These are phyloP conservation scores for Gymnosoma rotundatum DNA, from an alignment of 2,888 invertebrate species.

Conservation along the genomic window DNA sequence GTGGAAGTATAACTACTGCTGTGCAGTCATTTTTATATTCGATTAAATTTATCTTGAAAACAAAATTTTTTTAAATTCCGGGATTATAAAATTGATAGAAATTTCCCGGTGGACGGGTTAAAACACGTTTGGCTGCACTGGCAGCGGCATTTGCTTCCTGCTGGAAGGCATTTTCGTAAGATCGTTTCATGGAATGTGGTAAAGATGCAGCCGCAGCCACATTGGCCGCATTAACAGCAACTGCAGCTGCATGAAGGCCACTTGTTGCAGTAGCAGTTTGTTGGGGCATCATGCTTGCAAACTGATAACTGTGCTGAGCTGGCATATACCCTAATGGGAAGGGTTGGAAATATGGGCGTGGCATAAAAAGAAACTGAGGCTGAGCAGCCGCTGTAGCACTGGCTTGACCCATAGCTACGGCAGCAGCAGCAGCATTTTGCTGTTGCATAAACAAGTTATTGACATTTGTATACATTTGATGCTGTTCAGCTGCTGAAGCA, in stretches of 20 bases:
- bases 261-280: conserved; percentile 61
- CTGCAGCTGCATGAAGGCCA: conserved; percentile 69
- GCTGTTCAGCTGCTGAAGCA: conserved; percentile 81
- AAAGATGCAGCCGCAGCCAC: conserved; percentile 69
- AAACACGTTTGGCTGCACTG: conserved; percentile 80
- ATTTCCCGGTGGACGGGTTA: conserved; percentile 77
- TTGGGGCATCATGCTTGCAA: conserved; percentile 75
- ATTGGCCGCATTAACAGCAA: conserved; percentile 70
- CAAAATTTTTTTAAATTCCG: conserved; percentile 74
- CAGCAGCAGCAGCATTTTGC: conserved; percentile 75
- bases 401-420: conserved; percentile 70
- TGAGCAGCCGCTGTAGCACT: conserved; percentile 74
- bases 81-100: conserved; percentile 79
- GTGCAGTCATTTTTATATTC: conserved; percentile 53
- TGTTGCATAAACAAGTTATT: conserved; percentile 76
- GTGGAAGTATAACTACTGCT: conserved; percentile 39
- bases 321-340: conserved; percentile 79
- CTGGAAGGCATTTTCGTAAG: conserved; percentile 89
- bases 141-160: conserved; percentile 80
- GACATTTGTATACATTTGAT: conserved; percentile 76
- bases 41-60: conserved; percentile 20
- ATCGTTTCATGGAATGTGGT: conserved; percentile 85
- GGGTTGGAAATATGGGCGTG: conserved; percentile 80
- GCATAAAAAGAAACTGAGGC: conserved; percentile 81
- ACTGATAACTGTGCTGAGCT: conserved; percentile 74